Evolutionary conservation across 1,140 invertebrate species (phyloP).

Genomic region (Propsilocerus akamusi): DNA sequence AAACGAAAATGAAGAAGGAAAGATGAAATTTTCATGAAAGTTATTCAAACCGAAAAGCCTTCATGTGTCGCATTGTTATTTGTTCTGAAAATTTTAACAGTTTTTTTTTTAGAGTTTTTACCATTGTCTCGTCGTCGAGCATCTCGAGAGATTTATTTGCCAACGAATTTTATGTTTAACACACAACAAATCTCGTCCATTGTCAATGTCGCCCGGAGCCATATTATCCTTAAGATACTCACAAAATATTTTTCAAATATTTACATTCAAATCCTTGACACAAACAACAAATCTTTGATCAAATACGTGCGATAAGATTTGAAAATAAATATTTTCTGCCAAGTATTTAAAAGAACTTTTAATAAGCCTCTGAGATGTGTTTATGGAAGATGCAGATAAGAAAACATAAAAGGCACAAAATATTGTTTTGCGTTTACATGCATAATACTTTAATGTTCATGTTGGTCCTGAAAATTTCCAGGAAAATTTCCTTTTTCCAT

Average conservation of each 20-base stretch:
- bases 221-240: background rate
- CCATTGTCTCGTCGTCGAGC: no score
- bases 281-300: background rate
- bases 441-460: background rate
- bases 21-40: no score
- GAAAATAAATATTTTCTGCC: no score
- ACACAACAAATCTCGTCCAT: background rate
- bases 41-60: no score
- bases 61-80: no score
- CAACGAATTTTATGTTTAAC: background rate
- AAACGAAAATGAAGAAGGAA: no score
- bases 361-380: no score
- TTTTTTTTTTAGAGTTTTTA: no score
- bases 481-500: background rate
- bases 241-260: conserved; percentile 2
- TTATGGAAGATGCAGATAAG: no score
- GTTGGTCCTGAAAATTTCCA: background rate
- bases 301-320: background rate
- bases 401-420: conserved; percentile 2
- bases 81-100: no score
- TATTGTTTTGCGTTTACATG: background rate
- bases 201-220: background rate
- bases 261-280: background rate
- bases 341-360: no score
- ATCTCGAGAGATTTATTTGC: no score